These are phyloP conservation scores for Erpetoichthys calabaricus DNA, from an alignment of 2,797 vertebrate species.

Conservation along the genomic window DNA sequence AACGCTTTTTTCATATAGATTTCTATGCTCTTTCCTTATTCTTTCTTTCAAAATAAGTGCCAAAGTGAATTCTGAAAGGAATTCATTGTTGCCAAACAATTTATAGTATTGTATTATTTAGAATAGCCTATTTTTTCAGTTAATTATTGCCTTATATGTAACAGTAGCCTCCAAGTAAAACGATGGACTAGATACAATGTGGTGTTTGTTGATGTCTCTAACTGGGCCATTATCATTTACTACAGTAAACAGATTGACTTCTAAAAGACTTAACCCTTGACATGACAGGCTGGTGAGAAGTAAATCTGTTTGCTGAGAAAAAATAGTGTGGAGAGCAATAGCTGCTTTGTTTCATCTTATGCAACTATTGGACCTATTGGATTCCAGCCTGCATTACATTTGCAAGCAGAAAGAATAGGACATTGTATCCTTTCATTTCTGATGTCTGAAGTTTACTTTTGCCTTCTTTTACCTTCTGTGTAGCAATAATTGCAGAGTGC, in stretches of 20 bases:
- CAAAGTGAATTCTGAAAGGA: not conserved
- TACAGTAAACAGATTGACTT: constrained; percentile 35
- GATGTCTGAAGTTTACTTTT: constrained; percentile 8
- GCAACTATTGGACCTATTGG: constrained; percentile 45
- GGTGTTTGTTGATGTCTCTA: constrained; percentile 25
- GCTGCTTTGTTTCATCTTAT: constrained; percentile 42
- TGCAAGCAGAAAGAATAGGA: constrained; percentile 30
- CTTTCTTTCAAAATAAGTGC: not conserved
- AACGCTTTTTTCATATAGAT: not conserved
- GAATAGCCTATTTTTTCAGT: constrained; percentile 18
- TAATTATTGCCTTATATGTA: constrained; percentile 26
- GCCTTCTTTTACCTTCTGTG: not conserved
- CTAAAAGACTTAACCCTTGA: constrained; percentile 31
- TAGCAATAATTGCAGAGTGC: no score
- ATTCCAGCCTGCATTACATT: constrained; percentile 39
- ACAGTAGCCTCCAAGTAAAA: constrained; percentile 20
- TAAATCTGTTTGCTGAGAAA: constrained; percentile 32
- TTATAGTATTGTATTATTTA: constrained; percentile 22
- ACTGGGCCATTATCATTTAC: constrained; percentile 31
- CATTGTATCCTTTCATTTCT: constrained; percentile 27
- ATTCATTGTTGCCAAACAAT: constrained; percentile 11
- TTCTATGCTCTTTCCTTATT: not conserved
- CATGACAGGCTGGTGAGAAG: constrained; percentile 30
- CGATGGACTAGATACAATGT: constrained; percentile 22
- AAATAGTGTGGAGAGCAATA: constrained; percentile 26